Conservation (phyloP, 2,113 vertebrate species). For the Myrmecophaga tridactyla region DNA sequence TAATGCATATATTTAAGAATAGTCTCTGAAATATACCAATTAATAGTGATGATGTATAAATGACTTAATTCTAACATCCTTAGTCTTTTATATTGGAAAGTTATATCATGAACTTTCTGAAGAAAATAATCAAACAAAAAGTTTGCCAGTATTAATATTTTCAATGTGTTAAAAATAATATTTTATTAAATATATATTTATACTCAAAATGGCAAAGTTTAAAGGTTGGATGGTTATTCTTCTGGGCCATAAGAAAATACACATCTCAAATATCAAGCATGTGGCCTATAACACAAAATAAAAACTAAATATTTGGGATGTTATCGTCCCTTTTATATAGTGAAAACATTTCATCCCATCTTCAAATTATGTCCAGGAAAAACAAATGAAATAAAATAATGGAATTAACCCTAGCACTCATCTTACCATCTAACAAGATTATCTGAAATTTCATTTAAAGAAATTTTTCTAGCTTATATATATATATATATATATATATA, state of each 20-base stretch:
- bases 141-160: neutral
- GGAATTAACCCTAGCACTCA: neutral
- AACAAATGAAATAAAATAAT: conserved; percentile 4
- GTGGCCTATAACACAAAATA: neutral
- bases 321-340: neutral
- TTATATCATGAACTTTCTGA: neutral
- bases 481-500: too few relatives aligned
- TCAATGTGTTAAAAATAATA: neutral
- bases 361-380: neutral
- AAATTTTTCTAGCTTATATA: neutral
- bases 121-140: neutral
- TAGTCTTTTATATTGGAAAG: neutral
- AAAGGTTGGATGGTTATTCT: neutral
- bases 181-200: neutral
- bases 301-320: neutral
- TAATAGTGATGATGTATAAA: neutral
- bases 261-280: neutral
- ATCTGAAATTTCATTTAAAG: neutral
- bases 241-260: neutral
- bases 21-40: neutral
- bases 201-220: neutral
- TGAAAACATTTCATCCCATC: neutral
- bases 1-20: neutral
- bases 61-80: neutral
- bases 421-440: neutral